Evolutionary conservation across 2,888 invertebrate species (phyloP).

Genomic region (Ormyrus rosae): DNA sequence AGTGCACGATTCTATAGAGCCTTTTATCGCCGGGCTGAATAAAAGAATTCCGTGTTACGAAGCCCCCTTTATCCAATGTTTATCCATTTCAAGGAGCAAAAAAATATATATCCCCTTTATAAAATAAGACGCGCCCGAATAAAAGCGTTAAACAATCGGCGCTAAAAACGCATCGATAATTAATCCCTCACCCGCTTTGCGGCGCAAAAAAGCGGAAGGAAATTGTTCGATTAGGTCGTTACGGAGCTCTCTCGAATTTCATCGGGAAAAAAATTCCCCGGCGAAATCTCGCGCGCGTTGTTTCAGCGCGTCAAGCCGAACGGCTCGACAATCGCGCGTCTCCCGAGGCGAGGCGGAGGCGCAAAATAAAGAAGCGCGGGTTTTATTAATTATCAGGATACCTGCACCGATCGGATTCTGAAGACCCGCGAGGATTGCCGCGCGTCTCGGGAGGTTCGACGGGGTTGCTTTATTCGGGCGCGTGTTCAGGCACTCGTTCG

Average conservation of each 20-base stretch:
- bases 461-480: neutral
- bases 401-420: neutral
- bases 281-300: neutral
- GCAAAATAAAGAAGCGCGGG: neutral
- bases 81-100: too few species aligned
- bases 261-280: conserved; percentile 17
- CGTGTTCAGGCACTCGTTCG: neutral
- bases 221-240: conserved; percentile 48
- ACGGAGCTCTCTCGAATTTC: conserved; percentile 12
- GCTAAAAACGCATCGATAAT: too few species aligned
- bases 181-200: neutral
- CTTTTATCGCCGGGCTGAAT: too few species aligned
- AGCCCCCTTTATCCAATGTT: too few species aligned
- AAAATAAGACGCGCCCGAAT: too few species aligned
- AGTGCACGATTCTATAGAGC: too few species aligned
- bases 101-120: too few species aligned
- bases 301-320: conserved; percentile 38
- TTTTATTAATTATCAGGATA: conserved; percentile 31
- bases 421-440: neutral
- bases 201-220: neutral
- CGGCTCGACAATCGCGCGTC: conserved; percentile 15
- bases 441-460: neutral
- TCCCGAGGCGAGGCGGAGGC: neutral
- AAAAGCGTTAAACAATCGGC: too few species aligned
- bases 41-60: too few species aligned